A percentile compares a stretch with the other conserved stretches of the same genome.
Evolutionary conservation across 2,888 invertebrate species (phyloP).

Genomic region (Melieria picta): DNA sequence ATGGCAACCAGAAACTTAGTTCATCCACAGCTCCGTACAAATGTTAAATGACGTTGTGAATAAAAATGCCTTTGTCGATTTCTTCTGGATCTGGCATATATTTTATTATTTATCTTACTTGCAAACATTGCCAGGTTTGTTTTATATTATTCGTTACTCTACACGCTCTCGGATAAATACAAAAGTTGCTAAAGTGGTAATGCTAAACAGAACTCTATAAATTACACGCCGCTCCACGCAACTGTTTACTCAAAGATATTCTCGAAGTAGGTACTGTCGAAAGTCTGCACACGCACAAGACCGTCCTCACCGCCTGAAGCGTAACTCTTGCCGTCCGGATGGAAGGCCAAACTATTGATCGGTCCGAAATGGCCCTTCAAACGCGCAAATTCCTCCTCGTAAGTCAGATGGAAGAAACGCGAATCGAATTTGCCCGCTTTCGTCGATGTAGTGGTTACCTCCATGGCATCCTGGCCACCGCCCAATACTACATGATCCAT

Average conservation of each 20-base stretch:
- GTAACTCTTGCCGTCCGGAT: constrained; percentile 96
- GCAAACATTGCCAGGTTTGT: constrained; percentile 46
- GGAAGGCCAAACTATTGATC: constrained; percentile 97
- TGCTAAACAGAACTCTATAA: constrained; percentile 5
- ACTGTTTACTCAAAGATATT: constrained; percentile 55
- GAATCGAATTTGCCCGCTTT: constrained; percentile 97
- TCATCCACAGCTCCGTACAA: too few relatives aligned
- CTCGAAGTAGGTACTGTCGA: constrained; percentile 96
- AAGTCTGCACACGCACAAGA: constrained; percentile 94
- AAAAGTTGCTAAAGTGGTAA: neutral
- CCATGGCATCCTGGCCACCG: constrained; percentile 99
- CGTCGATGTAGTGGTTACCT: constrained; percentile 94
- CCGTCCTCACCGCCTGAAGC: constrained; percentile 99
- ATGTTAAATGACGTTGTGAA: neutral
- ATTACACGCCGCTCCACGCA: neutral
- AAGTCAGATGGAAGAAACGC: constrained; percentile 92
- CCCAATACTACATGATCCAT: constrained; percentile 96
- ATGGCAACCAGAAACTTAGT: too few relatives aligned
- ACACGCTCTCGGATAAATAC: neutral
- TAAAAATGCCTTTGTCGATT: constrained; percentile 35
- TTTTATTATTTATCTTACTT: constrained; percentile 53
- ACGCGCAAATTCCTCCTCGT: constrained; percentile 96
- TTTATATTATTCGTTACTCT: neutral
- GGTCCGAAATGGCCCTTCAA: constrained; percentile 99
- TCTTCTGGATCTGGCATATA: constrained; percentile 58